Percentiles rank a stretch among this genome's conserved stretches.
Conservation (phyloP, 2,888 invertebrate species). For the Myathropa florea region DNA sequence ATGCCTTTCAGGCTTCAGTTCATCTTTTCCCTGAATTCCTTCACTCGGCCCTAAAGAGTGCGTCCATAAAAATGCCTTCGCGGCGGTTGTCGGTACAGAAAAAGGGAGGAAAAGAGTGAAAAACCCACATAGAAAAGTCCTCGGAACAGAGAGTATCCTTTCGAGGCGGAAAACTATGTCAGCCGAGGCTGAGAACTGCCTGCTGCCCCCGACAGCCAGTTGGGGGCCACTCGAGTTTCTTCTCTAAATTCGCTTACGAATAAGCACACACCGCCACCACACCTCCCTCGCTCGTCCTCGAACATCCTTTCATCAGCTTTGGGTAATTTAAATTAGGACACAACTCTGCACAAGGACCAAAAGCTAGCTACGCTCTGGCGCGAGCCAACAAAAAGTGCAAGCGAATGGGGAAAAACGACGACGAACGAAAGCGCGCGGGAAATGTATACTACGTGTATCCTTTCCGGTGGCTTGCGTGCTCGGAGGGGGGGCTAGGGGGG, state of each 20-base stretch:
- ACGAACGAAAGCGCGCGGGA: too few relatives aligned
- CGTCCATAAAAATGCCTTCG: not conserved
- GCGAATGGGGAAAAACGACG: not conserved
- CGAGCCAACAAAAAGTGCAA: slow-evolving; percentile 57
- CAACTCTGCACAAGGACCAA: slow-evolving; percentile 63
- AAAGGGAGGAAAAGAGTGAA: not conserved
- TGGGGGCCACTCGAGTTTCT: slow-evolving; percentile 11
- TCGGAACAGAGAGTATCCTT: not conserved
- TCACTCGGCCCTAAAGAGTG: not conserved
- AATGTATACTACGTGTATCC: slow-evolving; percentile 51
- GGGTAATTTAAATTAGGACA: slow-evolving; percentile 67
- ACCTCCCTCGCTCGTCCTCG: slow-evolving; percentile 2
- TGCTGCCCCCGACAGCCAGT: not conserved
- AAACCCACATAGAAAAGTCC: not conserved
- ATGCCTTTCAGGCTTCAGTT: not conserved
- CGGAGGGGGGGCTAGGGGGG: not conserved
- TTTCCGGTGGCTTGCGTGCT: slow-evolving; percentile 46
- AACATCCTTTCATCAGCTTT: slow-evolving; percentile 64
- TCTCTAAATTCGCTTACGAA: slow-evolving; percentile 30
- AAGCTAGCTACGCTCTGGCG: slow-evolving; percentile 6
- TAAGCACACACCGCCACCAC: slow-evolving; percentile 27
- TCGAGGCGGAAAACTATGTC: not conserved
- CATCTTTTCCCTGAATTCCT: not conserved
- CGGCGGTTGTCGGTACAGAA: not conserved
- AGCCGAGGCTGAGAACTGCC: not conserved